A percentile compares a stretch with the other conserved stretches of the same genome.
phyloP scores from a whole-genome alignment of 2,888 invertebrate species.

The Ormyrus thymus region DNA sequence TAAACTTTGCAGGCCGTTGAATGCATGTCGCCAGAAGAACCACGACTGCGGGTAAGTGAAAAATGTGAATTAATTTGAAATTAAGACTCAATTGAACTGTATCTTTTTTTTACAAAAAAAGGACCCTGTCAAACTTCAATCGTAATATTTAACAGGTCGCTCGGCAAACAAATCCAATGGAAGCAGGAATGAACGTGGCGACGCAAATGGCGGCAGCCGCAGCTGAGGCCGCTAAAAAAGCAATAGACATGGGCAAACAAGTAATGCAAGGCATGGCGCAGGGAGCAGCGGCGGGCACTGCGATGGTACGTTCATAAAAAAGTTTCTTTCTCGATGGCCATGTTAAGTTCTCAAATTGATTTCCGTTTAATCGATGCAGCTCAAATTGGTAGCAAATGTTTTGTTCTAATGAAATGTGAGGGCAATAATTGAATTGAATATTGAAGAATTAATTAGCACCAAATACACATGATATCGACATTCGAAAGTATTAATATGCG shows the following conservation, averaged over 20 bases:
- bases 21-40: neutral
- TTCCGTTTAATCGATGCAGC: too few relatives aligned
- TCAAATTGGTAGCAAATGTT: too few relatives aligned
- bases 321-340: too few relatives aligned
- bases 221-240: slow-evolving; percentile 19
- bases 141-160: neutral
- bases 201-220: slow-evolving; percentile 12
- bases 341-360: too few relatives aligned
- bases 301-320: neutral
- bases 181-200: slow-evolving; percentile 6
- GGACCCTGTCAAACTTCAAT: too few relatives aligned
- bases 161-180: slow-evolving; percentile 14
- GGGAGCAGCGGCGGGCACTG: neutral
- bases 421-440: too few relatives aligned
- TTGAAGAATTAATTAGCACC: neutral
- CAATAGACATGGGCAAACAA: slow-evolving; percentile 20
- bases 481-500: too few relatives aligned
- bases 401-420: too few relatives aligned
- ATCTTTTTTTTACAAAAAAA: too few relatives aligned
- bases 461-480: neutral
- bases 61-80: too few relatives aligned
- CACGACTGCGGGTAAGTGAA: slow-evolving; percentile 16
- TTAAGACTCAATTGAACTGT: too few relatives aligned
- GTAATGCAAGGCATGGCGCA: slow-evolving; percentile 10
- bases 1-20: slow-evolving; percentile 9